These are phyloP conservation scores for Parazoanthus atlanticus DNA, from an alignment of 92 coral and sea anemone species.

Conservation along the genomic window DNA sequence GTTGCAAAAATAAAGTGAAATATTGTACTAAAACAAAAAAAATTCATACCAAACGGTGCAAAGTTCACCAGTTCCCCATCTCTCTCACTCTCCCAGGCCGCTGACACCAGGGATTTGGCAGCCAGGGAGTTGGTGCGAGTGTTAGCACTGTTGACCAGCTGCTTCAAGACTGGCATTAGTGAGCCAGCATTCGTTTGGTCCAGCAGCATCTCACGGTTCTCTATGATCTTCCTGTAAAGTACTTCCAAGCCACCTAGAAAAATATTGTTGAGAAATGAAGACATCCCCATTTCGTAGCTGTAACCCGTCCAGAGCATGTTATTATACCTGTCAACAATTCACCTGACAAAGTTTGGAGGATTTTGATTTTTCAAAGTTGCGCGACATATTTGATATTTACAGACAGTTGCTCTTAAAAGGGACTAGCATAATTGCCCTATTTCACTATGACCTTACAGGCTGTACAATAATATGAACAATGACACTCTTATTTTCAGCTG, in stretches of 20 bases:
- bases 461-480: no score
- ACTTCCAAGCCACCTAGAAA: slow-evolving; percentile 81
- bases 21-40: not conserved
- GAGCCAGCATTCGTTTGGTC: slow-evolving; percentile 63
- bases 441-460: no score
- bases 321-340: no score
- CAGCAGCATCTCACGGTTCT: slow-evolving; percentile 64
- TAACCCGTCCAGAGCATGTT: no score
- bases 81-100: slow-evolving; percentile 76
- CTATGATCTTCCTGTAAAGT: slow-evolving; percentile 72
- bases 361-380: no score
- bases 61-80: slow-evolving; percentile 80
- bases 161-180: slow-evolving; percentile 68
- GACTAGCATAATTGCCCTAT: no score
- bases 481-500: no score
- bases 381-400: no score
- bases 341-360: no score
- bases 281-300: no score
- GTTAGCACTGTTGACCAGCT: slow-evolving; percentile 63
- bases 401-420: no score
- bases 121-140: slow-evolving; percentile 50
- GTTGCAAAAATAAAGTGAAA: not conserved
- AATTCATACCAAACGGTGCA: slow-evolving; percentile 88
- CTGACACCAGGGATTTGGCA: slow-evolving; percentile 65
- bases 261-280: no score